These are phyloP conservation scores for Isotomurus palustris DNA, from an alignment of 2,888 invertebrate genomes.

Conservation along the genomic window DNA sequence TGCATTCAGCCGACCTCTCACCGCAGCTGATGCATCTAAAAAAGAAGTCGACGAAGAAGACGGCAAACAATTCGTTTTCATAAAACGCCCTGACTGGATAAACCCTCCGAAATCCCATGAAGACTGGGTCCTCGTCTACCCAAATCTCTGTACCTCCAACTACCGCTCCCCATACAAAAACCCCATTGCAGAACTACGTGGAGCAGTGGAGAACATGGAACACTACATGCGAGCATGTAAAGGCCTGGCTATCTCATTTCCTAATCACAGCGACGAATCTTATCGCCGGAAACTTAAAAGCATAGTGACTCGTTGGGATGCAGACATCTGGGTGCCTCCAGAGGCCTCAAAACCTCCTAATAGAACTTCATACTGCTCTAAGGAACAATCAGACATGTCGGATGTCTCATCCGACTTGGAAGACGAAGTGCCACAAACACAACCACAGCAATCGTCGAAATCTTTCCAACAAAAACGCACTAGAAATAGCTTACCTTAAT, in stretches of 20 bases:
- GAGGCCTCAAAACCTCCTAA: no score
- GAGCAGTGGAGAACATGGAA: slow-evolving; percentile 16
- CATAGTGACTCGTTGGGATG: slow-evolving; percentile 19
- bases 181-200: slow-evolving; percentile 16
- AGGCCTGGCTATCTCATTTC: slow-evolving; percentile 11
- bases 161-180: slow-evolving; percentile 19
- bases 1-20: no score
- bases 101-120: slow-evolving; percentile 62
- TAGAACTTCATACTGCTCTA: no score
- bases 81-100: slow-evolving; percentile 59
- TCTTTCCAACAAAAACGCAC: no score
- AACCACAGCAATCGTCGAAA: no score
- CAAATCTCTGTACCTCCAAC: slow-evolving; percentile 47
- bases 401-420: no score
- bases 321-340: slow-evolving; percentile 30
- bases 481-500: no score
- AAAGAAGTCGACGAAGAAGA: not conserved
- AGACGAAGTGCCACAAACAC: no score
- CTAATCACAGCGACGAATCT: slow-evolving; percentile 24
- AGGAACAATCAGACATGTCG: no score
- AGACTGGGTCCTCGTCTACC: slow-evolving; percentile 72
- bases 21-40: not conserved
- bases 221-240: slow-evolving; percentile 20
- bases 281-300: slow-evolving; percentile 22
- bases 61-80: not conserved